These are phyloP conservation scores for Aphelenchoides bicaudatus DNA, from an alignment of 2,888 invertebrate genomes.

Conservation along the genomic window DNA sequence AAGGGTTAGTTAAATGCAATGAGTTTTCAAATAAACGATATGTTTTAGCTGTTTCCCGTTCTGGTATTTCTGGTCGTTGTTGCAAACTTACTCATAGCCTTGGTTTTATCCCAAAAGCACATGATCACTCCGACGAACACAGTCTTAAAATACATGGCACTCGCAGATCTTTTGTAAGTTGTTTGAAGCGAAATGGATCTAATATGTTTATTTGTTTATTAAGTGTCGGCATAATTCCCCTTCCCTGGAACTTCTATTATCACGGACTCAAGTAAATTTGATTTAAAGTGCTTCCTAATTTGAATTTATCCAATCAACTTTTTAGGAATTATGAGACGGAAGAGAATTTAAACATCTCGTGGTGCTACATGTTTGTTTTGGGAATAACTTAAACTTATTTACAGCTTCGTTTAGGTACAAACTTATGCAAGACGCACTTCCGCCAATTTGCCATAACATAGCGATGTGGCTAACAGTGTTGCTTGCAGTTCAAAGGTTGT, in stretches of 20 bases:
- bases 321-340: no score
- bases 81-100: constrained; percentile 83
- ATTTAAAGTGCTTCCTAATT: no score
- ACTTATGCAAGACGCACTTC: constrained; percentile 63
- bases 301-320: no score
- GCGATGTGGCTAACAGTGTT: constrained; percentile 89
- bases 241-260: constrained; percentile 75
- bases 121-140: constrained; percentile 67
- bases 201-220: no score
- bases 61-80: constrained; percentile 81
- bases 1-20: constrained; percentile 29
- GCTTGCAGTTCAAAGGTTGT: constrained; percentile 76
- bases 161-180: constrained; percentile 84
- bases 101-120: constrained; percentile 81
- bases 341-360: no score
- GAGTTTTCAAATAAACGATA: constrained; percentile 2
- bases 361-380: no score
- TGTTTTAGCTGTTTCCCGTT: constrained; percentile 66
- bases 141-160: constrained; percentile 74
- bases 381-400: no score
- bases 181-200: no score
- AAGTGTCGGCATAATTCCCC: constrained; percentile 83
- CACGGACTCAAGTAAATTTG: constrained; percentile 47
- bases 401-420: constrained; percentile 40
- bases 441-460: constrained; percentile 82